Evolutionary conservation across 2,888 invertebrate species (phyloP), one percentile per base, ranked within the genome.

Genomic region (Drepanosiphum platanoidis): DNA sequence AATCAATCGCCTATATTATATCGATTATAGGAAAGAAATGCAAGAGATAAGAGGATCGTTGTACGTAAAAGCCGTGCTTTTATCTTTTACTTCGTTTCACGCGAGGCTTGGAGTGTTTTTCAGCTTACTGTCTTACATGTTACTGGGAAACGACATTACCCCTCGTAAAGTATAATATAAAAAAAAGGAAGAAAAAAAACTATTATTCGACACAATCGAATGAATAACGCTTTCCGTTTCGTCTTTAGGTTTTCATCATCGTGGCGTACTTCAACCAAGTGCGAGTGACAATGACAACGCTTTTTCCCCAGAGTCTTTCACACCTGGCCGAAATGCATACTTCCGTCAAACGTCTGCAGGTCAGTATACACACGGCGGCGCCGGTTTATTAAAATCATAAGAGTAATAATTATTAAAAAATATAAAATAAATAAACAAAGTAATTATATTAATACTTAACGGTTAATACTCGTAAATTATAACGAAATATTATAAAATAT

Each of bases 201-300:
- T 83, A 27, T 30, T 66, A 27, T 64, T 64, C 11, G 5, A n/a
- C 27, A 52, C 52, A 39, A 36, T n/a, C 15, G 0, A 0, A 71
- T 27, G 3, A 27, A 18, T 27, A n/a, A 39, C 22, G n/a, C n/a
- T n/a, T n/a, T n/a, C n/a, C n/a, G n/a, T n/a, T n/a, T n/a, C n/a
- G n/a, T 34, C 32, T 84, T 39, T 72, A 88, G 88, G 88, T 96
- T 27, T 97, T 96, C 90, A 95, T 97, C 86, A 92, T 96, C 77
- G 94, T 96, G n/a, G 94, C 96, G 11, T 95, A 97, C 89, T 97
- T 96, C 90, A 96, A 95, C 88, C 94, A 96, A 84, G 90, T 97
- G 86, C 92, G 96, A 58, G 93, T 95, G 88, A 94, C 95, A 27
- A 94, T 97, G 93, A 96, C 96, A 22, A 95, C 96, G 22, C 95